Conservation (phyloP, 2,797 vertebrate genomes). For the Rhynchonycteris naso region DNA sequence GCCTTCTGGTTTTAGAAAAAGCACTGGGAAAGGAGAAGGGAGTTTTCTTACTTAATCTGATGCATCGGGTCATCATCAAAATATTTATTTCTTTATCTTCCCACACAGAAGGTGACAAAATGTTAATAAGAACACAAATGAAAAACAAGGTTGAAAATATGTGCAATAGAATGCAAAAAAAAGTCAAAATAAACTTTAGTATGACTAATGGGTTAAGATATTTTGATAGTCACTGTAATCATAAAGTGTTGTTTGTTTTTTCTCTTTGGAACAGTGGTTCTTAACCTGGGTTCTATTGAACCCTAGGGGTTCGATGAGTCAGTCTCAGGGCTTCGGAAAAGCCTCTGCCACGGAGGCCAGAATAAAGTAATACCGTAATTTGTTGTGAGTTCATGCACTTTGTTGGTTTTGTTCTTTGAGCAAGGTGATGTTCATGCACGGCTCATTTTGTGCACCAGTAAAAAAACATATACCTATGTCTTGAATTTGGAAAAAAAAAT, state of each 20-base stretch:
- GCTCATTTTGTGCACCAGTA: no score
- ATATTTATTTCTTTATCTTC: conserved; percentile 75
- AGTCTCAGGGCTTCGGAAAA: no score
- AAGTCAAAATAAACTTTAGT: conserved; percentile 76
- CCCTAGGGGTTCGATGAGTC: no score
- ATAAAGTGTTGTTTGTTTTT: not conserved
- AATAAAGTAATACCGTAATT: no score
- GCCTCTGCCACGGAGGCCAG: no score
- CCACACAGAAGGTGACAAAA: conserved; percentile 67
- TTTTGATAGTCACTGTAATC: conserved; percentile 19
- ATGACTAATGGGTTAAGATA: conserved; percentile 64
- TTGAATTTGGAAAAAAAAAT: no score
- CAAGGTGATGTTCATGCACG: no score
- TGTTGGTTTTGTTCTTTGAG: no score
- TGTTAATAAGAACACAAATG: conserved; percentile 77
- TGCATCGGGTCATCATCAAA: conserved; percentile 73
- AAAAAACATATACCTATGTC: no score
- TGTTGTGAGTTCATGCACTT: no score
- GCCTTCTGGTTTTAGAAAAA: conserved; percentile 40
- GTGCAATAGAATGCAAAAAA: conserved; percentile 76
- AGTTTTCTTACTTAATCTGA: conserved; percentile 73
- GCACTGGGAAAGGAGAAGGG: conserved; percentile 49
- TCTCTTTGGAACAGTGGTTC: conserved; percentile 36
- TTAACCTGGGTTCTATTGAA: no score
- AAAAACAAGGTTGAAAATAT: conserved; percentile 72